phyloP scores from a whole-genome alignment of 1,140 invertebrate species.

The Asbolus verrucosus region DNA sequence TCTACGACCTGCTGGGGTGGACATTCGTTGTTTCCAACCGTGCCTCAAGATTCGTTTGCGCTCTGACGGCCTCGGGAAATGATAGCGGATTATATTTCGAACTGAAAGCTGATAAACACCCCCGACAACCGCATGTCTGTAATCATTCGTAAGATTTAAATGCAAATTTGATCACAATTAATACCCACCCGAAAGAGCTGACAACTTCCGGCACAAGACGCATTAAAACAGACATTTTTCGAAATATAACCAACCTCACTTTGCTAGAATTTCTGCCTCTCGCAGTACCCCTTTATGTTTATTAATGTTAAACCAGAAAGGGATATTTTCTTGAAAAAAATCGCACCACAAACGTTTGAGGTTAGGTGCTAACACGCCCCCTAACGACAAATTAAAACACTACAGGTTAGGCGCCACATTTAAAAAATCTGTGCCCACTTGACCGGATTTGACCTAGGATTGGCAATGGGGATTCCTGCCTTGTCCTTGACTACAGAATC shows the following conservation, averaged over 20 bases:
- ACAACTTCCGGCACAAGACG: no score
- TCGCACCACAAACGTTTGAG: no score
- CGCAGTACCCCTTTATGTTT: no score
- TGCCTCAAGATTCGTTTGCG: conserved; percentile 75
- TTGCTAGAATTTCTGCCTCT: no score
- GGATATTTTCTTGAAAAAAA: no score
- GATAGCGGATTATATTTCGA: conserved; percentile 70
- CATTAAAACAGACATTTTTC: no score
- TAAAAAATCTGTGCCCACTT: neutral
- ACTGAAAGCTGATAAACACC: conserved; percentile 57
- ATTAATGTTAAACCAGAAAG: no score
- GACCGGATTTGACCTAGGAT: conserved; percentile 16
- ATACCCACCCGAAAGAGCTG: neutral
- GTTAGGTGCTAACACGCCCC: no score
- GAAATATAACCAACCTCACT: no score
- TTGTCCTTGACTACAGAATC: conserved; percentile 26
- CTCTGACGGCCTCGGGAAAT: conserved; percentile 81
- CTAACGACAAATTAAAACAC: neutral
- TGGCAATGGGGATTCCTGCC: conserved; percentile 11
- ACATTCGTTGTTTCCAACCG: conserved; percentile 77
- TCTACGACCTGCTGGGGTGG: conserved; percentile 74
- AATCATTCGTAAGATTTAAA: neutral
- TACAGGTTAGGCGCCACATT: neutral
- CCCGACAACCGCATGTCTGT: conserved; percentile 40
- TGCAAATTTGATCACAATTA: neutral